These are phyloP conservation scores for Ivindomyrus marchei DNA, from an alignment of 2,113 vertebrate species.

Conservation along the genomic window DNA sequence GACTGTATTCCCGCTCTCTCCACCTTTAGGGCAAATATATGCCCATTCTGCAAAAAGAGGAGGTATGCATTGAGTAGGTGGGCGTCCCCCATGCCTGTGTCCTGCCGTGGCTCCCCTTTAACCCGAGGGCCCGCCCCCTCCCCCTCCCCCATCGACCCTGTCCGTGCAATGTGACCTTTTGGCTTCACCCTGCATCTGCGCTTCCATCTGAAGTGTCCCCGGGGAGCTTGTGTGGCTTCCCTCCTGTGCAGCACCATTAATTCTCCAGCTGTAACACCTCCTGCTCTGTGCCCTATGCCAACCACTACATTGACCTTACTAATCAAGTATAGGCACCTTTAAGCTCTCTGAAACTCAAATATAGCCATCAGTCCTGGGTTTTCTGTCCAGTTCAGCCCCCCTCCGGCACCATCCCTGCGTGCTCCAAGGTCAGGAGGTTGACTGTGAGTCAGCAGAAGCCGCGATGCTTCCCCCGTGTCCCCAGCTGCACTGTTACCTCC, in stretches of 20 bases:
- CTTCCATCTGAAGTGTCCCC: slow-evolving; percentile 3
- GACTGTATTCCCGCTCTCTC: slow-evolving; percentile 23
- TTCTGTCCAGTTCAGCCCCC: background rate
- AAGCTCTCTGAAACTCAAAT: background rate
- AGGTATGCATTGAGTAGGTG: slow-evolving; percentile 35
- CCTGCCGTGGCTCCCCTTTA: slow-evolving; percentile 24
- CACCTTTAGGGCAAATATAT: slow-evolving; percentile 41
- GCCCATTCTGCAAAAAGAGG: slow-evolving; percentile 43
- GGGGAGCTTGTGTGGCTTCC: background rate
- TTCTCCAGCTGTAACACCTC: background rate
- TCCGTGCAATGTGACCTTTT: slow-evolving; percentile 13
- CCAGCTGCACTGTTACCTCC: background rate
- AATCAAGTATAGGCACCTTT: background rate
- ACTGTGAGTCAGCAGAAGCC: background rate
- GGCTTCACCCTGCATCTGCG: slow-evolving; percentile 8
- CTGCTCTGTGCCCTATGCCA: background rate
- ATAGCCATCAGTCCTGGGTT: background rate
- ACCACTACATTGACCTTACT: background rate
- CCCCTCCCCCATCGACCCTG: background rate
- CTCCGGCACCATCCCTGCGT: background rate
- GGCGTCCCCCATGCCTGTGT: slow-evolving; percentile 13
- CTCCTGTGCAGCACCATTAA: background rate
- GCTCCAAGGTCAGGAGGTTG: background rate
- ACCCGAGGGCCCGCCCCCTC: background rate
- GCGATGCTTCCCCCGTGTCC: background rate